These are phyloP conservation scores for Astyanax mexicanus DNA, from an alignment of 2,797 vertebrate species.

Conservation along the genomic window DNA sequence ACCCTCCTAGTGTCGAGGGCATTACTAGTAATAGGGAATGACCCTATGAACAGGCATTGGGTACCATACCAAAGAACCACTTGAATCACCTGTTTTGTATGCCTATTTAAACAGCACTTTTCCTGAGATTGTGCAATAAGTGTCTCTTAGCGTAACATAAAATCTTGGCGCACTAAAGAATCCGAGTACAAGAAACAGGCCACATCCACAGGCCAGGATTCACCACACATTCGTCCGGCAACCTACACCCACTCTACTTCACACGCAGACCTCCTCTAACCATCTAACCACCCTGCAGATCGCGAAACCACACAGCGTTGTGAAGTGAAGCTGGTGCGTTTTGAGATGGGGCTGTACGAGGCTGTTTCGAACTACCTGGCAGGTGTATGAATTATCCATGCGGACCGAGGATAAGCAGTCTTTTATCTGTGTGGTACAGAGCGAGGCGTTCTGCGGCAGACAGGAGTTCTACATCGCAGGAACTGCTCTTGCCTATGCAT, in stretches of 20 bases:
- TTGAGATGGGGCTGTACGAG: constrained; percentile 25
- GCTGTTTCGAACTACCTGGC: constrained; percentile 44
- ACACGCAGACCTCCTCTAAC: neutral
- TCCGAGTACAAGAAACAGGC: neutral
- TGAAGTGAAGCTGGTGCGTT: neutral
- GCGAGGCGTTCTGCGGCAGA: constrained; percentile 22
- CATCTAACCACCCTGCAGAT: neutral
- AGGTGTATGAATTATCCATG: constrained; percentile 53
- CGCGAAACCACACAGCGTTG: neutral
- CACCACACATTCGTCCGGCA: neutral
- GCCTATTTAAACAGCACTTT: no score
- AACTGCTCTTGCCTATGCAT: constrained; percentile 28
- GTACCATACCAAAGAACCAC: no score
- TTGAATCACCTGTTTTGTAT: no score
- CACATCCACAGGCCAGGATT: neutral
- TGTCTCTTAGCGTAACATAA: neutral
- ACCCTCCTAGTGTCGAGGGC: no score
- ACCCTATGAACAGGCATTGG: no score
- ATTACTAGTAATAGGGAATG: no score
- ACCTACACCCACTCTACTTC: neutral
- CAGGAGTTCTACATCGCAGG: constrained; percentile 21
- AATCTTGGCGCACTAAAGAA: neutral
- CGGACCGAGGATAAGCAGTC: constrained; percentile 26
- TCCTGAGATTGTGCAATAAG: neutral
- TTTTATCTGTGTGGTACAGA: constrained; percentile 39